phyloP scores from a whole-genome alignment of 1,140 invertebrate genomes.

The Phthorimaea operculella region DNA sequence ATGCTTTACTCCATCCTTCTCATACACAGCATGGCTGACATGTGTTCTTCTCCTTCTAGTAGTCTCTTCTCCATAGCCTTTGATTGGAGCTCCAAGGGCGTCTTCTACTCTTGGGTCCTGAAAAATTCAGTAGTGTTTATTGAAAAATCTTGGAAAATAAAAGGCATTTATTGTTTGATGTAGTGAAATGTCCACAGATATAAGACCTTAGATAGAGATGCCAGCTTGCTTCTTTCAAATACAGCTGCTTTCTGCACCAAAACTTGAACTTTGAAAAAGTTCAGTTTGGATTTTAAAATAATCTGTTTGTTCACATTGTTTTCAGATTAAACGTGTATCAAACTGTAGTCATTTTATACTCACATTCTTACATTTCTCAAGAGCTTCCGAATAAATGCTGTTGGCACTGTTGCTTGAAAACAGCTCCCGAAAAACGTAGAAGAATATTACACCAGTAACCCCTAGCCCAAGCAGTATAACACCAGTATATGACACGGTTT shows the following conservation, averaged over 20 bases:
- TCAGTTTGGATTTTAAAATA: too few species aligned
- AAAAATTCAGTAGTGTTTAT: slow-evolving; percentile 20
- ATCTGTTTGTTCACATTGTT: too few species aligned
- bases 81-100: slow-evolving; percentile 86
- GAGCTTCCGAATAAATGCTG: slow-evolving; percentile 83
- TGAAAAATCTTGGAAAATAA: too few species aligned
- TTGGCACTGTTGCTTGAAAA: slow-evolving; percentile 89
- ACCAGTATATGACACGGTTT: slow-evolving; percentile 83
- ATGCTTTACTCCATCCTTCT: slow-evolving; percentile 79
- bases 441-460: slow-evolving; percentile 83
- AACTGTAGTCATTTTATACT: slow-evolving; percentile 19
- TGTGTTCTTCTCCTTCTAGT: slow-evolving; percentile 77
- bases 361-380: slow-evolving; percentile 76
- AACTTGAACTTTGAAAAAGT: too few species aligned
- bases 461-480: slow-evolving; percentile 84
- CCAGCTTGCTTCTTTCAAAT: too few species aligned
- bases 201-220: too few species aligned
- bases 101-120: slow-evolving; percentile 77
- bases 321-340: too few species aligned
- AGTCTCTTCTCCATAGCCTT: slow-evolving; percentile 87
- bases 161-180: too few species aligned
- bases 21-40: slow-evolving; percentile 79
- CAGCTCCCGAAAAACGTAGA: slow-evolving; percentile 84
- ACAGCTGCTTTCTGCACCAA: too few species aligned
- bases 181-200: too few species aligned